Percentiles rank a stretch among this genome's conserved stretches.
phyloP scores from a whole-genome alignment of 2,888 invertebrate genomes.

The Labia minor region DNA sequence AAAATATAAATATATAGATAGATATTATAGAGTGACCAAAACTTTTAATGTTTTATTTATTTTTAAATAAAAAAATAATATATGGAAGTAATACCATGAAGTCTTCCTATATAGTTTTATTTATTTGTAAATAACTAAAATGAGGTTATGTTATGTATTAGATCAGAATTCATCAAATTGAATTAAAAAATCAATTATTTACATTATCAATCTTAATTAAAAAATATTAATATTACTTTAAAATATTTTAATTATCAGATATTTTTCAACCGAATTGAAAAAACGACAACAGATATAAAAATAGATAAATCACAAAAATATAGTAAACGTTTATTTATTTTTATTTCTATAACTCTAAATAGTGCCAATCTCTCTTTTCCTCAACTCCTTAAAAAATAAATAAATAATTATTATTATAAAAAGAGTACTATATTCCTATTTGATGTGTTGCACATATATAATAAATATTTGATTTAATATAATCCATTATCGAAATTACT shows the following conservation, averaged over 20 bases:
- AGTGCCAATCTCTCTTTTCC: neutral
- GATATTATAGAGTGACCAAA: neutral
- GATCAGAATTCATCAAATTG: neutral
- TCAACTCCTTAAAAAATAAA: neutral
- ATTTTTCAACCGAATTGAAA: neutral
- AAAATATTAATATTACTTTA: neutral
- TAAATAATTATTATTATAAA: slow-evolving; percentile 13
- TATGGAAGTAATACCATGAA: too few species aligned
- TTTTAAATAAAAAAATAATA: too few species aligned
- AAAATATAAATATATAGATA: neutral
- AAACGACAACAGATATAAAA: neutral
- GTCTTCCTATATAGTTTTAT: too few species aligned
- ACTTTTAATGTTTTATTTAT: too few species aligned
- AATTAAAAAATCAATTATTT: neutral
- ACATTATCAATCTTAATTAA: neutral
- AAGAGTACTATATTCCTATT: slow-evolving; percentile 8
- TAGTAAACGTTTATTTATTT: neutral
- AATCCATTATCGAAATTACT: too few species aligned
- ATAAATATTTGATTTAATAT: neutral
- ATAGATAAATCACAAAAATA: neutral
- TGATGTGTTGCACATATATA: neutral
- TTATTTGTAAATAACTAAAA: neutral
- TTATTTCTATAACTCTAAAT: slow-evolving; percentile 4
- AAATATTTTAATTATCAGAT: neutral
- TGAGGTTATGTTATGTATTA: neutral